These are phyloP conservation scores for Apistogramma diplotaenia DNA, from an alignment of 2,113 vertebrate species.

Conservation along the genomic window DNA sequence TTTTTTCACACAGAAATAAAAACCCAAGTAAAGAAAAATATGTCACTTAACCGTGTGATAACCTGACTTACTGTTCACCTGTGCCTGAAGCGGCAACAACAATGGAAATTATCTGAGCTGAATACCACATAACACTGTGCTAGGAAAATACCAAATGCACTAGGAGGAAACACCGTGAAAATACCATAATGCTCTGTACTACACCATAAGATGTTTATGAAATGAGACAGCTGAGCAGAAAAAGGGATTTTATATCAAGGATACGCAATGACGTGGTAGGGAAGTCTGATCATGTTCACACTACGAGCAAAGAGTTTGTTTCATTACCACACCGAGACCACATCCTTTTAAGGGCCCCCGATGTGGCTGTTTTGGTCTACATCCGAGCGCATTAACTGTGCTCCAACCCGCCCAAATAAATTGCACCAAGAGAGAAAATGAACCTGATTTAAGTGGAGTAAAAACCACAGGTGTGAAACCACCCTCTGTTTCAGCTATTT, in stretches of 20 bases:
- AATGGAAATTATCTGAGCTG: background rate
- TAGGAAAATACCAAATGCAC: background rate
- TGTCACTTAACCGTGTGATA: background rate
- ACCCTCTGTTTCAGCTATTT: background rate
- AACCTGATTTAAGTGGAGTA: background rate
- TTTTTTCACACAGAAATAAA: background rate
- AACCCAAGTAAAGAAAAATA: rapidly evolving
- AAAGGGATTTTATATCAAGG: background rate
- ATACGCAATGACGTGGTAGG: background rate
- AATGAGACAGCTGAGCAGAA: background rate
- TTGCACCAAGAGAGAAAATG: background rate
- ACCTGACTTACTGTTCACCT: background rate
- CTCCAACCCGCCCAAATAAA: background rate
- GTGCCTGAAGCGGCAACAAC: background rate
- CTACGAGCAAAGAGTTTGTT: background rate
- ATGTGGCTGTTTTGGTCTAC: background rate
- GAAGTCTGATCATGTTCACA: background rate
- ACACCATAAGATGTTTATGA: background rate
- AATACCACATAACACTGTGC: background rate
- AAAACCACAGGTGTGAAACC: background rate
- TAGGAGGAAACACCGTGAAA: background rate
- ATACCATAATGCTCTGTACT: background rate
- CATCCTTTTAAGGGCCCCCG: background rate
- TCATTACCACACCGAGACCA: background rate
- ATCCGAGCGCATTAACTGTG: background rate